Evolutionary conservation across 1,140 invertebrate genomes (phyloP), one percentile per base, ranked within the genome.

Genomic region (Catajapyx aquilonaris): DNA sequence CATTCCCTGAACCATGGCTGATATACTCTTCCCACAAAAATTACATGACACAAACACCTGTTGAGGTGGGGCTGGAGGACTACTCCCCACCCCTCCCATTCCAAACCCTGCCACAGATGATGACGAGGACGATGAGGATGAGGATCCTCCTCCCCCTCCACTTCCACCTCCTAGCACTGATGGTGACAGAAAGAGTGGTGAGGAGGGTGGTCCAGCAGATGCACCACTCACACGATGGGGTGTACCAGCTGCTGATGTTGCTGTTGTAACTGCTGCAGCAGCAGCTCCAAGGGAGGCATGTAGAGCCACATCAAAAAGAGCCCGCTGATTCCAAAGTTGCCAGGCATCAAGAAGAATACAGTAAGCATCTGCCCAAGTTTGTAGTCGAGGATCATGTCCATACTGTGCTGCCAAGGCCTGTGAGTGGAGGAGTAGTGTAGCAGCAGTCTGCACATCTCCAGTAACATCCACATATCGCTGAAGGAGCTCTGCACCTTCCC

Each of bases 11-110:
- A 77, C 64, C 31, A 69, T 72, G 31, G 76, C 73, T 0, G 81
- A 83, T 40, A 93, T 81, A 42, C 76, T 81, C 60, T 93, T 93
- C 3, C 84, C 80, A 64, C 90, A 95, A 61, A 86, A 95, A 52
- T 84, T 88, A 58, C 90, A 96, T 4, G 80, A 77, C 19, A 93
- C 70, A 52, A 76, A 86, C 35, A 91, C 76, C 50, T 87, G 78
- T 39, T 77, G 74, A 0, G 66, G 64, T 15, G 73, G 68, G 50
- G 68, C 70, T 32, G 69, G 62, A 7, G 61, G 61, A 5, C 64
- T n/a, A n/a, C n/a, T n/a, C n/a, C n/a, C n/a, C n/a, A n/a, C n/a
- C n/a, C n/a, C n/a, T n/a, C n/a, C n/a, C n/a, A n/a, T n/a, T n/a
- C n/a, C n/a, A n/a, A n/a, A n/a, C n/a, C n/a, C n/a, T n/a, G n/a